Percentiles rank a stretch among this genome's conserved stretches.
Conservation (phyloP, 1,140 invertebrate species). For the Drosophila prosaltans region DNA sequence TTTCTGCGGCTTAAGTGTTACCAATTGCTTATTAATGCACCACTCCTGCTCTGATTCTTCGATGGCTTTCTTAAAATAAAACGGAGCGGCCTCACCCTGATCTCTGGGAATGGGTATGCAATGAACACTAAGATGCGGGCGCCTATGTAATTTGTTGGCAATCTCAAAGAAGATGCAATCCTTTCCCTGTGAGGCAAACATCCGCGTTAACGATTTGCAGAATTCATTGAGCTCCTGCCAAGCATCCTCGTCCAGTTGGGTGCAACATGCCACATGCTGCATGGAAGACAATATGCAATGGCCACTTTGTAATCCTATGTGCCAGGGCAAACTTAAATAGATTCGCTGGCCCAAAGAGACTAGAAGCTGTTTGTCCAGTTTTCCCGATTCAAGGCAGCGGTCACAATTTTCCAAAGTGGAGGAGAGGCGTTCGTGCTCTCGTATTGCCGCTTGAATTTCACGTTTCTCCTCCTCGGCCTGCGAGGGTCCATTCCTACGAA, state of each 20-base stretch:
- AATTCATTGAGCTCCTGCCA: conserved; percentile 94
- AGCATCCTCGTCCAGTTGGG: conserved; percentile 95
- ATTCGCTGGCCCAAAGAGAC: conserved; percentile 91
- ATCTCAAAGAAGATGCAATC: conserved; percentile 97
- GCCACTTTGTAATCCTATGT: conserved; percentile 91
- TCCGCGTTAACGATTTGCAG: conserved; percentile 89
- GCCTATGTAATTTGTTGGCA: conserved; percentile 88
- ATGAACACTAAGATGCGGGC: conserved; percentile 94
- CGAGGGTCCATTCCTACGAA: conserved; percentile 85
- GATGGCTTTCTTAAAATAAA: conserved; percentile 99
- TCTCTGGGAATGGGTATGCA: conserved; percentile 93
- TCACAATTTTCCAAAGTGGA: conserved; percentile 89
- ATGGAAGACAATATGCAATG: conserved; percentile 96
- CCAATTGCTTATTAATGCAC: conserved; percentile 97
- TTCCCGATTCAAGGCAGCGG: conserved; percentile 91
- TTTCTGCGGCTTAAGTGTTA: conserved; percentile 89
- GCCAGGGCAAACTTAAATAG: conserved; percentile 91
- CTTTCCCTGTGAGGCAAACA: conserved; percentile 89
- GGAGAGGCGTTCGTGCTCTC: conserved; percentile 86
- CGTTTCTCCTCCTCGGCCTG: conserved; percentile 85
- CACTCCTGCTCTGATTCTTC: conserved; percentile 97
- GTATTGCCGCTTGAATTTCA: conserved; percentile 88
- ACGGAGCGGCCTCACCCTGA: conserved; percentile 89
- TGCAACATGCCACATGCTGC: conserved; percentile 90
- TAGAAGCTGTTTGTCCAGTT: conserved; percentile 94